Conservation (phyloP, 2,797 vertebrate genomes). For the Takifugu ocellatus region DNA sequence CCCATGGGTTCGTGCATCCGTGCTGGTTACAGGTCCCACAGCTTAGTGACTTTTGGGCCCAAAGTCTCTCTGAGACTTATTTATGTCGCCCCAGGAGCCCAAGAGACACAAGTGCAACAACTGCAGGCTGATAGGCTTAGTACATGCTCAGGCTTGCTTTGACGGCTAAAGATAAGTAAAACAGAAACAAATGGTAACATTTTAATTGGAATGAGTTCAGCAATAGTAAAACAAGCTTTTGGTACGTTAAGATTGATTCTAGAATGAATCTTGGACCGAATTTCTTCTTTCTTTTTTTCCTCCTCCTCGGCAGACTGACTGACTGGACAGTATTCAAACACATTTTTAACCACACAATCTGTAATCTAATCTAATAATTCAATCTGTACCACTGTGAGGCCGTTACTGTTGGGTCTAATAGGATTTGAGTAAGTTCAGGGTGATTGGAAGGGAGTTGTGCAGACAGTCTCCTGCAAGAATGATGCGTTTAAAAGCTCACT, state of each 20-base stretch:
- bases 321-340: not conserved
- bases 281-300: not conserved
- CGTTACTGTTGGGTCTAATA: no score
- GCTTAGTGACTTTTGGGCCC: conserved; percentile 37
- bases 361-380: not conserved
- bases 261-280: not conserved
- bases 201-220: no score
- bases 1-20: conserved; percentile 39
- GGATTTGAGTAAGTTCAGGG: no score
- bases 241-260: not conserved
- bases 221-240: no score
- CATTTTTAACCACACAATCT: not conserved
- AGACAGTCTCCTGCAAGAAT: no score
- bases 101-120: conserved; percentile 31
- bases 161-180: conserved; percentile 31
- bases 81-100: conserved; percentile 49
- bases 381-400: no score
- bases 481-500: no score
- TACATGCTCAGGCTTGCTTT: conserved; percentile 45
- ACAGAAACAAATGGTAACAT: conserved; percentile 5
- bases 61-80: conserved; percentile 64
- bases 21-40: conserved; percentile 43
- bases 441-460: no score
- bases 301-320: not conserved
- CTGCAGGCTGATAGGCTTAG: conserved; percentile 2